These are phyloP conservation scores for Gobio gobio DNA, from an alignment of 2,113 vertebrate genomes.

Conservation along the genomic window DNA sequence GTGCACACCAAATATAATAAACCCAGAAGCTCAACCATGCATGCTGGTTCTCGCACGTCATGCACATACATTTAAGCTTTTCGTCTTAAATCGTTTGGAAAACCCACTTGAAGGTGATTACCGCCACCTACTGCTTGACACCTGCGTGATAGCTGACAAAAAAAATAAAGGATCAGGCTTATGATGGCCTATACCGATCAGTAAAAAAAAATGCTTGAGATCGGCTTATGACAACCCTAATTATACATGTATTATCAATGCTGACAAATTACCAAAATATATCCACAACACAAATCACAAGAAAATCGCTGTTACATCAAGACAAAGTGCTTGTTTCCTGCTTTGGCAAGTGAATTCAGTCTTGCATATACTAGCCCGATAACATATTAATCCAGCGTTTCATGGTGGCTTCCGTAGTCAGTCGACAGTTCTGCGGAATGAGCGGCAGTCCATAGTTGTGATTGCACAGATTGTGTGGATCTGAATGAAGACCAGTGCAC, in stretches of 20 bases:
- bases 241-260: neutral
- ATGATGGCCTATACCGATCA: too few relatives aligned
- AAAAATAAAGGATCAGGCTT: too few relatives aligned
- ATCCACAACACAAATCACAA: too few relatives aligned
- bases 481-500: constrained; percentile 4
- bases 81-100: too few relatives aligned
- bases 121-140: too few relatives aligned
- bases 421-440: neutral
- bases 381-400: constrained; percentile 8
- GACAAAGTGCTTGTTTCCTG: neutral
- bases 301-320: neutral
- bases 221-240: neutral
- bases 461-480: constrained; percentile 25
- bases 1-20: too few relatives aligned
- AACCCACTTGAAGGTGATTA: too few relatives aligned
- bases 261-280: neutral
- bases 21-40: too few relatives aligned
- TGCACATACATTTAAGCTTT: too few relatives aligned
- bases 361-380: neutral
- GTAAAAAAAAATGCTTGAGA: too few relatives aligned
- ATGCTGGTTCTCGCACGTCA: too few relatives aligned
- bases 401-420: neutral
- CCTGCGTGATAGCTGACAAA: too few relatives aligned
- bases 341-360: neutral
- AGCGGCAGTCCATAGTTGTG: neutral